Base-by-base conservation (phyloP, 2,797 vertebrate genomes). In the Muscicapa comitata region DNA sequence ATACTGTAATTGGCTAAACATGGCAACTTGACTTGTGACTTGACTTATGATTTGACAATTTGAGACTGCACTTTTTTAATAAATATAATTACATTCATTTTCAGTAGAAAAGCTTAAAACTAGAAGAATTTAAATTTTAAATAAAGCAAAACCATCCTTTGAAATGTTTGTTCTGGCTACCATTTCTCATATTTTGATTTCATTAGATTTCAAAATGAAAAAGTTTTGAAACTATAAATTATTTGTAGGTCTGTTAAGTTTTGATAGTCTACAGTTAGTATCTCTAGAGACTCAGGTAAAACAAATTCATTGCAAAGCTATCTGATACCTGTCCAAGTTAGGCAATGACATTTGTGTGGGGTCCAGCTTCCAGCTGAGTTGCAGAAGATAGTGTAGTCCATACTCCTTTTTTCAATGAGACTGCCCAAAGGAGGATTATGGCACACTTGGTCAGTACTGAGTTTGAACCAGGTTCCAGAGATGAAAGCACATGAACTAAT, bases 401-500 rank as follows among this genome's bases (percentile, higher is more conserved):
- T 33, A 74, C 24, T 90, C 42, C 31, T 62, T 93, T 92, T 90
- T 91, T 54, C 95, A 95, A 16, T 82, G 73, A 84, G 92, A 61
- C 78, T 33, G 24, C 25, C 93, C 65, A 58, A 78, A 78, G 86
- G 65, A 76, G 42, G 94, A 96, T 97, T 97, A 97, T 11, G 71
- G 67, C 72, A 48, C 83, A 31, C 90, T 95, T 96, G 94, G 93
- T 91, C 37, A n/a, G 63, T 59, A 67, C 88, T 91, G 94, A 95
- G 94, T 93, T 91, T 89, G 93, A 97, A 96, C 97, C 53, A 65
- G 89, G 90, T 70, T 97, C 95, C 94, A 96, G 97, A 95, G 93
- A 97, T 97, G 95, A 97, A 97, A 97, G 96, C 77, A 80, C 93
- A 88, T 47, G 70, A 61, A 77, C 79, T 96, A 97, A 97, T 96